A percentile compares a stretch with the other conserved stretches of the same genome.
Conservation (phyloP, 2,113 vertebrate genomes). For the Diphyllodes magnificus region DNA sequence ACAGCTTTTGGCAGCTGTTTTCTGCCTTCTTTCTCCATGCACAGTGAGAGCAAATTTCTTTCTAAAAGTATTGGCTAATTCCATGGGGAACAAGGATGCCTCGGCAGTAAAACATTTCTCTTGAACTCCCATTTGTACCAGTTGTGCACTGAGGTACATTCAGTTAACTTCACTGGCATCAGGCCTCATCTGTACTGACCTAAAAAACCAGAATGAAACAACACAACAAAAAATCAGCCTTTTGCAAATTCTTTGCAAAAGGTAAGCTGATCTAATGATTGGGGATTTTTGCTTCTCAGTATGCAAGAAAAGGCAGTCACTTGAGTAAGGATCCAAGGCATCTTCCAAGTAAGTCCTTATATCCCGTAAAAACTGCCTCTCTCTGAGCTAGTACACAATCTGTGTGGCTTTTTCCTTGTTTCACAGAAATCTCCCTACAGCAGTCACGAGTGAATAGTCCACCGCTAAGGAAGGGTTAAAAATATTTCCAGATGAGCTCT, state of each 20-base stretch:
- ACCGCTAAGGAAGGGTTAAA: neutral
- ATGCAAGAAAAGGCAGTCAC: neutral
- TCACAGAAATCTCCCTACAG: neutral
- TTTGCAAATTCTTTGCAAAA: neutral
- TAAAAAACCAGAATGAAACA: neutral
- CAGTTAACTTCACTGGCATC: neutral
- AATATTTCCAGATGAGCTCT: neutral
- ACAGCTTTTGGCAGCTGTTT: constrained; percentile 46
- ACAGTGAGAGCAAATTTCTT: neutral
- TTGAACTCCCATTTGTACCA: neutral
- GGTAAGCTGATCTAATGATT: neutral
- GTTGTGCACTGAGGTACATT: neutral
- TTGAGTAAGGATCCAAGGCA: neutral
- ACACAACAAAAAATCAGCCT: neutral
- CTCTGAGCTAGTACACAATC: neutral
- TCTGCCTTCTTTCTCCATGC: constrained; percentile 18
- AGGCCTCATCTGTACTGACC: neutral
- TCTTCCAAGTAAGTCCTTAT: neutral
- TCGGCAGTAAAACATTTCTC: neutral
- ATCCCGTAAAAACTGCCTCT: neutral
- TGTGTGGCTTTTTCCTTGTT: neutral
- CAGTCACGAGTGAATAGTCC: neutral
- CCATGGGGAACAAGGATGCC: neutral
- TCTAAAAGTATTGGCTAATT: neutral
- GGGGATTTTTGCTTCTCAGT: neutral